Percentiles rank a stretch among this genome's conserved stretches.
These are phyloP conservation scores for Clarias gariepinus DNA, from an alignment of 2,113 vertebrate species.

Conservation along the genomic window DNA sequence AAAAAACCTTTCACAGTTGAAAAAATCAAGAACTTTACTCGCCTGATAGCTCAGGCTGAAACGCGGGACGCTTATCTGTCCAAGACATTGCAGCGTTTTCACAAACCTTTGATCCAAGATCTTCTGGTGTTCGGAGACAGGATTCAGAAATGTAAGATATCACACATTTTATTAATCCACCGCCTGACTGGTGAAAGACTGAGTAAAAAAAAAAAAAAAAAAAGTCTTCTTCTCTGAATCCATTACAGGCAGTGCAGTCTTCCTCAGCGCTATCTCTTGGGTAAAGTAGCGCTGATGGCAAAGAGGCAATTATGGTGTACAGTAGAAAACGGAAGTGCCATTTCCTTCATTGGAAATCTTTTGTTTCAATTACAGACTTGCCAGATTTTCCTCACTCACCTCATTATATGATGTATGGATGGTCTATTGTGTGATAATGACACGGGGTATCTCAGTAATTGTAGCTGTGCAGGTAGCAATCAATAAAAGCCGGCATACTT, in stretches of 20 bases:
- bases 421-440: constrained; percentile 25
- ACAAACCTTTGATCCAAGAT: neutral
- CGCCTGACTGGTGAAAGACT: constrained; percentile 4
- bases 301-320: constrained; percentile 24
- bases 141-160: constrained; percentile 17
- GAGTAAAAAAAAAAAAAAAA: neutral
- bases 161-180: neutral
- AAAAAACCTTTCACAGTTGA: neutral
- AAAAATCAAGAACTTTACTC: neutral
- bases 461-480: constrained; percentile 10
- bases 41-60: neutral
- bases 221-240: constrained; percentile 19
- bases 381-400: constrained; percentile 19
- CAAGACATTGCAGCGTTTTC: constrained; percentile 1
- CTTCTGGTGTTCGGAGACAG: neutral
- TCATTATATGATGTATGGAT: constrained; percentile 27
- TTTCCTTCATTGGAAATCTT: constrained; percentile 33
- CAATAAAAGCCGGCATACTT: neutral
- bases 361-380: constrained; percentile 45
- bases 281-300: constrained; percentile 15
- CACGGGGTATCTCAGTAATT: constrained; percentile 32
- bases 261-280: constrained; percentile 13
- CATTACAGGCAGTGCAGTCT: constrained; percentile 11
- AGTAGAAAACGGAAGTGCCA: constrained; percentile 23
- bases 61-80: neutral